These are phyloP conservation scores for Periparus ater DNA, from an alignment of 2,797 vertebrate species.

Conservation along the genomic window DNA sequence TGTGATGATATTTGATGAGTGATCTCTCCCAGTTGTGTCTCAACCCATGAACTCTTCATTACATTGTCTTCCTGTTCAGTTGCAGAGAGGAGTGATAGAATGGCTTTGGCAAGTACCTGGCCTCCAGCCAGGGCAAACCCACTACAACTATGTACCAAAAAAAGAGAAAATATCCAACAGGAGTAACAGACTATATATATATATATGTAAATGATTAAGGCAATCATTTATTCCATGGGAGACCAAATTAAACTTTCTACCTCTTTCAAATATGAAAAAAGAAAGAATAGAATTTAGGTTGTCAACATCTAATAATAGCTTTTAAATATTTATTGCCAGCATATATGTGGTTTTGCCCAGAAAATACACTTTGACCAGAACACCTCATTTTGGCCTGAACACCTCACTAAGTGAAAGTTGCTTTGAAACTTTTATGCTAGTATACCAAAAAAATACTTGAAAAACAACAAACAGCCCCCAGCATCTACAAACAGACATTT, in stretches of 20 bases:
- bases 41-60: background rate
- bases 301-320: background rate
- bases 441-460: rapidly evolving
- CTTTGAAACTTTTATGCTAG: background rate
- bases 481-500: background rate
- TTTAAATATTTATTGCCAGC: background rate
- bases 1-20: background rate
- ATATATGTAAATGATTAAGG: background rate
- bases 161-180: background rate
- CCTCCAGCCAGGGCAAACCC: background rate
- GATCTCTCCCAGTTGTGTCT: background rate
- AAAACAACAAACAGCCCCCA: background rate
- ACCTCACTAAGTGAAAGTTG: background rate
- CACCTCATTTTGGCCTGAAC: background rate
- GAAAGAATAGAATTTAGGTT: background rate
- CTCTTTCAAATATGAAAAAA: background rate
- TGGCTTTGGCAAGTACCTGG: background rate
- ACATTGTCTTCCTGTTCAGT: background rate
- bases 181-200: background rate
- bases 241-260: background rate
- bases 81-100: background rate
- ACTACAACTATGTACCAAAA: background rate
- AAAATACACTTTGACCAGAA: background rate
- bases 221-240: background rate
- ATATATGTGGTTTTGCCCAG: background rate